phyloP scores from a whole-genome alignment of 2,113 vertebrate species.

The mouse (Mus musculus) region DNA sequence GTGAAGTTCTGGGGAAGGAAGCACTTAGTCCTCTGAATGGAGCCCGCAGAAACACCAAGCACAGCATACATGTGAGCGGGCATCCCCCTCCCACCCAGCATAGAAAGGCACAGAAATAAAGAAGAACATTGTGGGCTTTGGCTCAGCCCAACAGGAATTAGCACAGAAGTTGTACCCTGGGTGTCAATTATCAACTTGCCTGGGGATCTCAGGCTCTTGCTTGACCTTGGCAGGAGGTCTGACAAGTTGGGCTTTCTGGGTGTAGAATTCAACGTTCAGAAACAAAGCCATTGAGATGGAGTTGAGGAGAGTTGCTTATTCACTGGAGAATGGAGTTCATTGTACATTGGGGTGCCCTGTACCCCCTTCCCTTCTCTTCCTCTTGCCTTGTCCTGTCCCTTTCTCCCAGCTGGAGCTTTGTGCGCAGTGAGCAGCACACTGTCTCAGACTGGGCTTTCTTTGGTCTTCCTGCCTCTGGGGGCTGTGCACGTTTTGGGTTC shows the following conservation, averaged over 20 bases:
- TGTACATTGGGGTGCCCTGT: constrained; percentile 10
- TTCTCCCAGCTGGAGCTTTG: constrained; percentile 75
- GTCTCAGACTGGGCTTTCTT: constrained; percentile 49
- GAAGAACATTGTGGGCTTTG: constrained; percentile 13
- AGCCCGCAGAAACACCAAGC: neutral
- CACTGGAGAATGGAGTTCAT: constrained; percentile 67
- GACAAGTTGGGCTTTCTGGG: constrained; percentile 56
- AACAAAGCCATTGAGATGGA: constrained; percentile 59
- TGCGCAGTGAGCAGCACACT: neutral
- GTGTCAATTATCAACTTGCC: neutral
- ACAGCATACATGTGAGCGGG: neutral
- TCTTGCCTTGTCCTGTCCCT: neutral
- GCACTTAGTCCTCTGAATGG: neutral
- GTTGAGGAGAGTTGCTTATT: constrained; percentile 43
- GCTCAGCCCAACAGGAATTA: neutral
- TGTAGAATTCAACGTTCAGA: constrained; percentile 58
- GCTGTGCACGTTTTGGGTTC: neutral
- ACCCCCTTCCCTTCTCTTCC: constrained; percentile 64
- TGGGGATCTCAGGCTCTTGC: constrained; percentile 61
- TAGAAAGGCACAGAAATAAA: constrained; percentile 39
- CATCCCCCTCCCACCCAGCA: neutral
- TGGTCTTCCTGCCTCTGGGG: constrained; percentile 69
- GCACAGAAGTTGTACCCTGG: neutral
- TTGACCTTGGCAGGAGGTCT: constrained; percentile 65
- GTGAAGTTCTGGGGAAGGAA: constrained; percentile 6